phyloP scores from a whole-genome alignment of 2,888 invertebrate genomes.

The Patella caerulea region DNA sequence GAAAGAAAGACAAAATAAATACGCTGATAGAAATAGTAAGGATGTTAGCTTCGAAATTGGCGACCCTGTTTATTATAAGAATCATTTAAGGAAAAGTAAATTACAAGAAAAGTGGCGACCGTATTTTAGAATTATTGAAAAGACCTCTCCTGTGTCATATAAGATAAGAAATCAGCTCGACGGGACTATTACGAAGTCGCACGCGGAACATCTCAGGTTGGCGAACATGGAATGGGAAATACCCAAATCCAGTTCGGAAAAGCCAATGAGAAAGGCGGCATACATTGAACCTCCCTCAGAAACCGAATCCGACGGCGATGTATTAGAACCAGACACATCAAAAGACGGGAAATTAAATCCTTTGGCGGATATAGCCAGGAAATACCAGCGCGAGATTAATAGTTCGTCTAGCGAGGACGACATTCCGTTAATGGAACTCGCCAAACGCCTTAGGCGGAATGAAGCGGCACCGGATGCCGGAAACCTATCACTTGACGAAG shows the following conservation, averaged over 20 bases:
- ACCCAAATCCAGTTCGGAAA: background rate
- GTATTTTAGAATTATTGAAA: slow-evolving; percentile 35
- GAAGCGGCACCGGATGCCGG: background rate
- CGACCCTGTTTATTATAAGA: slow-evolving; percentile 36
- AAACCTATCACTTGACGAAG: too few species aligned
- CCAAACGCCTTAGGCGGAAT: background rate
- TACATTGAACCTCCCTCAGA: slow-evolving; percentile 23
- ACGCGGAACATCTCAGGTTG: slow-evolving; percentile 19
- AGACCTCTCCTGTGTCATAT: slow-evolving; percentile 27
- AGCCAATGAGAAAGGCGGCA: slow-evolving; percentile 3
- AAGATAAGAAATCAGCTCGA: slow-evolving; percentile 18
- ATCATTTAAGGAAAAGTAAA: slow-evolving; percentile 29
- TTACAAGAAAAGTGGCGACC: slow-evolving; percentile 36
- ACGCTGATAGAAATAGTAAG: slow-evolving; percentile 32
- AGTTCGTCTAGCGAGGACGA: slow-evolving; percentile 15
- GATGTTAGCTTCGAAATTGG: slow-evolving; percentile 28
- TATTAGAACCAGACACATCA: background rate
- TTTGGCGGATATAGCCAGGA: background rate
- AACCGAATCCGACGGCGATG: background rate
- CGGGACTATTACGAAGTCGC: slow-evolving; percentile 12
- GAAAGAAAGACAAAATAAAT: slow-evolving; percentile 31
- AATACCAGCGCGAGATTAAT: background rate
- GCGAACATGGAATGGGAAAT: slow-evolving; percentile 30
- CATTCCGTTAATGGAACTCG: slow-evolving; percentile 27
- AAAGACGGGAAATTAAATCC: background rate